Evolutionary conservation across 53 echinoderm and acorn worm species (phyloP), one percentile per base, ranked within the genome.

Genomic region (Stichopus horrens): DNA sequence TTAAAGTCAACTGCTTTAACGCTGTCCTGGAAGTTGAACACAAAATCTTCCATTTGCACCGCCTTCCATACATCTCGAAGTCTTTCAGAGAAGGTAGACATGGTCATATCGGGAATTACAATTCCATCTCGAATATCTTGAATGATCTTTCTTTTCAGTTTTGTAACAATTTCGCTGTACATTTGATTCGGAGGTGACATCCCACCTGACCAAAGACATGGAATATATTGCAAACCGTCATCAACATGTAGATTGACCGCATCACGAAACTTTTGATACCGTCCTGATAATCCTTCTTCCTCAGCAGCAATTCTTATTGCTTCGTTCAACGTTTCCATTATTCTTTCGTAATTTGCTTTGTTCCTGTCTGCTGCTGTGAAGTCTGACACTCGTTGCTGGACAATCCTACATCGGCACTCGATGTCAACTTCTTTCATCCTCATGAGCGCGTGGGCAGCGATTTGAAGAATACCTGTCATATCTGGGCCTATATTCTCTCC

Each of bases 401-500:
- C 83, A 20, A 83, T 83, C 60, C 83, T 63, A 60, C 83, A 83
- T 14, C 21, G 83, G 23, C 83, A 83, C 37, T 83, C 63, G 14
- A 83, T 55, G 22, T 83, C 83, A 8, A 83, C 83, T 60, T 83
- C 83, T 63, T 83, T 83, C 83, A 83, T 83, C 9, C 83, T 55
- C 83, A 83, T 83, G 5, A 83, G 63, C 8, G 83, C 83, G 22
- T 83, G 83, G 14, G 83, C 83, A 8, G 60, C 83, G 14, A 83
- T 83, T 16, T 83, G 83, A 22, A 83, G 37, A 21, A 83, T 83
- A 59, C 83, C 83, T 4, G 83, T 83, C 65, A 83, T 83, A 23
- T 83, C 83, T 13, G 83, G 63, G 23, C 83, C 51, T 37, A 83
- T 83, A 21, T 83, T 83, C 51, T 83, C 83, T 20, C 83, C 83